These are phyloP conservation scores for Actinostola sp. DNA, from an alignment of 92 coral and sea anemone genomes.

Conservation along the genomic window DNA sequence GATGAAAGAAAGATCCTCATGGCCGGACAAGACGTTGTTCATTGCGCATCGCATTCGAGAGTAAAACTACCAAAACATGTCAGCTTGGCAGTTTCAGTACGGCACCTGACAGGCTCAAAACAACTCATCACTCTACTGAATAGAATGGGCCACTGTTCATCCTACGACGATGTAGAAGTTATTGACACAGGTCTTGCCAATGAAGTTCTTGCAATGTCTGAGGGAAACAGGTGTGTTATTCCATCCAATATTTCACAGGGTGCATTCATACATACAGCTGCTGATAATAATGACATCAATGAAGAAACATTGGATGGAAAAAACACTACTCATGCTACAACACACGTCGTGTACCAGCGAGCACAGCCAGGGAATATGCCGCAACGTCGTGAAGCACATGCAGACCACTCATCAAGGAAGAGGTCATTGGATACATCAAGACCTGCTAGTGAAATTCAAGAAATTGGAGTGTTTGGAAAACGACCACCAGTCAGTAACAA, in stretches of 20 bases:
- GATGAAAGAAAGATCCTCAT: constrained; percentile 30
- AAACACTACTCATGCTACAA: constrained; percentile 51
- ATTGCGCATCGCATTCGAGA: constrained; percentile 19
- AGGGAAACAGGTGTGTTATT: constrained; percentile 24
- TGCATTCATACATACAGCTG: constrained; percentile 41
- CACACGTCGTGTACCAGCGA: constrained; percentile 27
- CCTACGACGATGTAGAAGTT: constrained; percentile 17
- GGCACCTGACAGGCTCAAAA: constrained; percentile 43
- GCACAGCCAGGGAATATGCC: constrained; percentile 5
- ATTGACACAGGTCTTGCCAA: constrained; percentile 37
- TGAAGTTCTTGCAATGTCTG: constrained; percentile 27
- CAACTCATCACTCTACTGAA: constrained; percentile 35
- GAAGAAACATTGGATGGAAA: constrained; percentile 55
- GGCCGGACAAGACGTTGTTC: constrained; percentile 27
- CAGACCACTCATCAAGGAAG: constrained; percentile 9
- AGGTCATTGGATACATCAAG: constrained; percentile 3
- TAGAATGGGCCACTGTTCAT: constrained; percentile 49
- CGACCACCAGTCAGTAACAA: constrained; percentile 10
- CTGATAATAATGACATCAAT: constrained; percentile 43
- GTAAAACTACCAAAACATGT: constrained; percentile 50
- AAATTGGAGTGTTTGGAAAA: constrained; percentile 16
- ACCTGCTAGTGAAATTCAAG: background rate
- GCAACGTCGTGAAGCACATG: background rate
- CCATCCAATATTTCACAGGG: constrained; percentile 46
- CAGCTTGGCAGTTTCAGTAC: constrained; percentile 33